These are phyloP conservation scores for Cerastis leucographa DNA, from an alignment of 2,888 invertebrate genomes.

Conservation along the genomic window DNA sequence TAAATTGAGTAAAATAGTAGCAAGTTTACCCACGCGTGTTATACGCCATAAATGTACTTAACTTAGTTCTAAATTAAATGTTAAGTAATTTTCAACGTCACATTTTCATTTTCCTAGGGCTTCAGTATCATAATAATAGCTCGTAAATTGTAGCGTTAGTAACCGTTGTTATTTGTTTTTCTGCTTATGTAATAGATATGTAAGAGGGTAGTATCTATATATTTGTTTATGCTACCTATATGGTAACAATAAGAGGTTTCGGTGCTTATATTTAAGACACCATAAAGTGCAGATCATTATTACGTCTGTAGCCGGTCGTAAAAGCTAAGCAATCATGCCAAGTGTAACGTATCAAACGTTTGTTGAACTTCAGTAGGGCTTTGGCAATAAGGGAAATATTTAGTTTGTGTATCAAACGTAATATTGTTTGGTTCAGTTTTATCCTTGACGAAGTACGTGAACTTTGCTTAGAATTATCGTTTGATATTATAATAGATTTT, in stretches of 20 bases:
- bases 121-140: conserved; percentile 36
- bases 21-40: conserved; percentile 3
- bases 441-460: conserved; percentile 9
- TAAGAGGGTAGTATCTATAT: conserved; percentile 26
- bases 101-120: conserved; percentile 35
- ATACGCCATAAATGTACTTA: not conserved
- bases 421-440: conserved; percentile 3
- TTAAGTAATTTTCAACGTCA: conserved; percentile 23
- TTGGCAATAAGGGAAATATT: conserved; percentile 31
- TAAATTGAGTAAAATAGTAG: conserved; percentile 13
- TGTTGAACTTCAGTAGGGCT: conserved; percentile 43
- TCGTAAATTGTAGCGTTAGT: conserved; percentile 34
- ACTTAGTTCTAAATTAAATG: conserved; percentile 30
- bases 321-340: conserved; percentile 62
- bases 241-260: conserved; percentile 53
- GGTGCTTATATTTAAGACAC: conserved; percentile 57
- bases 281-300: conserved; percentile 65
- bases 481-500: conserved; percentile 13
- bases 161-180: conserved; percentile 31
- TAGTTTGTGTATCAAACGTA: conserved; percentile 35
- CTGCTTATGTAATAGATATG: conserved; percentile 19
- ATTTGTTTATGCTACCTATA: conserved; percentile 27
- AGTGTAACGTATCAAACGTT: conserved; percentile 60
- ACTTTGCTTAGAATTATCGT: not conserved
- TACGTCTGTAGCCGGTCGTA: conserved; percentile 60